Evolutionary conservation across 2,113 vertebrate genomes (phyloP).

Genomic region (Chaetorhynchus papuensis): DNA sequence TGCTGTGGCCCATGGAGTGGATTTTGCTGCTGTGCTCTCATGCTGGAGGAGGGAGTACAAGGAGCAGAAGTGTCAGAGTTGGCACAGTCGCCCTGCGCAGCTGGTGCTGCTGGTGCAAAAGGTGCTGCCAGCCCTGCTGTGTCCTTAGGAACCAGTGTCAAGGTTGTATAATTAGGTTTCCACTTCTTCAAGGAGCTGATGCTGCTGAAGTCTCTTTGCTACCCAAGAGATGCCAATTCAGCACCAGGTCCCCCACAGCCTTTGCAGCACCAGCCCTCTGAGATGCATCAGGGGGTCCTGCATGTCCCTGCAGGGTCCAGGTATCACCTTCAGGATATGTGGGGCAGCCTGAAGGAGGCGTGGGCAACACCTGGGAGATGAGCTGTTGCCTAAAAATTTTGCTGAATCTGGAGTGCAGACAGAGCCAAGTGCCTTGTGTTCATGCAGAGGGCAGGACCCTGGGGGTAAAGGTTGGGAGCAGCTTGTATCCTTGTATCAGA

Average conservation of each 20-base stretch:
- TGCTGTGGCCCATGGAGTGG: background rate
- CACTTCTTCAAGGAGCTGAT: background rate
- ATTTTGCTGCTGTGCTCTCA: background rate
- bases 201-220: background rate
- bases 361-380: background rate
- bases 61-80: background rate
- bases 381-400: background rate
- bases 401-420: background rate
- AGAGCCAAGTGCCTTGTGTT: background rate
- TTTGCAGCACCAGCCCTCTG: background rate
- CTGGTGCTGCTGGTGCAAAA: background rate
- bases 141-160: rapidly evolving
- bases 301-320: background rate
- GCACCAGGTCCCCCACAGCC: background rate
- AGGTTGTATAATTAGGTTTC: background rate
- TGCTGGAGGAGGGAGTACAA: background rate
- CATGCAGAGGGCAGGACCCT: background rate
- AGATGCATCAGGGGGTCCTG: rapidly evolving
- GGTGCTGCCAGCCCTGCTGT: background rate
- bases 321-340: background rate
- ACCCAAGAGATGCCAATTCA: rapidly evolving
- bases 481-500: background rate
- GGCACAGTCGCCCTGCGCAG: rapidly evolving
- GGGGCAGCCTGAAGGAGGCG: background rate
- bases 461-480: background rate